Evolutionary conservation across 2,888 invertebrate genomes (phyloP).

Genomic region (Syrphus vitripennis): DNA sequence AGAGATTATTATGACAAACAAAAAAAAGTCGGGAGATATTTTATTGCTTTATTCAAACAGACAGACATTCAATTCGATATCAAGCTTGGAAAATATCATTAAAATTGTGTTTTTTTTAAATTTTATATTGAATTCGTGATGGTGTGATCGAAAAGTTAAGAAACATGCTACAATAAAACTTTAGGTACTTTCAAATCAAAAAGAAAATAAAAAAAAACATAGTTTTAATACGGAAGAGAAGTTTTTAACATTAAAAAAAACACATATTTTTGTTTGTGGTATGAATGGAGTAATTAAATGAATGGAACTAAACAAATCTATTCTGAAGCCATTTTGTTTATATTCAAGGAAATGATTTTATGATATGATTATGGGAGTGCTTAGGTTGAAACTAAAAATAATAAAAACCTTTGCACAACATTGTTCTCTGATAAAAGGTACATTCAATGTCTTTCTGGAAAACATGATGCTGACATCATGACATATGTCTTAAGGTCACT

Average conservation of each 20-base stretch:
- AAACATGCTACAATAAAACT: not conserved
- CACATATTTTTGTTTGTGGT: not conserved
- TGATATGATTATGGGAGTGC: too few relatives aligned
- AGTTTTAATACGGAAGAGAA: not conserved
- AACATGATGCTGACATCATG: too few relatives aligned
- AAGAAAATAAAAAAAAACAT: not conserved
- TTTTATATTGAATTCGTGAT: constrained; percentile 8
- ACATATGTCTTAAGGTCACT: too few relatives aligned
- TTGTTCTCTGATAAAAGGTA: too few relatives aligned
- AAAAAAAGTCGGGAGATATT: constrained; percentile 6
- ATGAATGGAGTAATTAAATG: not conserved
- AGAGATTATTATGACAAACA: constrained; percentile 17
- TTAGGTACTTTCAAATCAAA: not conserved
- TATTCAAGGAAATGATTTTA: too few relatives aligned
- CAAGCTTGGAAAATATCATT: constrained; percentile 8
- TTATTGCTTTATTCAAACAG: constrained; percentile 20
- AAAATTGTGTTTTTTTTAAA: not conserved
- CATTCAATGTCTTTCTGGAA: too few relatives aligned
- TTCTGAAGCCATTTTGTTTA: not conserved
- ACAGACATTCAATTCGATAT: not conserved
- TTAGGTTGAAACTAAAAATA: too few relatives aligned
- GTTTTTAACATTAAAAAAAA: not conserved
- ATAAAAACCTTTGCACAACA: too few relatives aligned
- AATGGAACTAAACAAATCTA: too few relatives aligned
- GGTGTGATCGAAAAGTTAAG: not conserved